Evolutionary conservation across 2,888 invertebrate genomes (phyloP).

Genomic region (Beris chalybata): DNA sequence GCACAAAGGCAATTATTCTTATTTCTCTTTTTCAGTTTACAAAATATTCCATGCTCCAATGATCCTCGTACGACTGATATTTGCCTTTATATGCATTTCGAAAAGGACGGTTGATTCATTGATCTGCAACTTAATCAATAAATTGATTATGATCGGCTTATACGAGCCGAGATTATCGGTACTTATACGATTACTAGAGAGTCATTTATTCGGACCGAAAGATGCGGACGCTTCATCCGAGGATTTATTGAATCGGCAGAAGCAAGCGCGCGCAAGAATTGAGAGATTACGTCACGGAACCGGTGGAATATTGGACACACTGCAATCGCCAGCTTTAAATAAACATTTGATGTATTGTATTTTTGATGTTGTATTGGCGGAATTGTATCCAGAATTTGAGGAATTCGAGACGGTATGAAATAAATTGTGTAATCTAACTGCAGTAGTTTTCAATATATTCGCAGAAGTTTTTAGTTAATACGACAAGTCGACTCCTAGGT

Average conservation of each 20-base stretch:
- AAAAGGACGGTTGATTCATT: constrained; percentile 57
- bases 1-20: neutral
- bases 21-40: constrained; percentile 56
- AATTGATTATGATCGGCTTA: constrained; percentile 54
- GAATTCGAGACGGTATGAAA: constrained; percentile 33
- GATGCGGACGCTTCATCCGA: constrained; percentile 46
- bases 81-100: constrained; percentile 58
- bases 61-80: constrained; percentile 56
- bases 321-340: constrained; percentile 63
- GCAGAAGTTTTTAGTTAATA: too few relatives aligned
- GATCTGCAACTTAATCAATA: constrained; percentile 54
- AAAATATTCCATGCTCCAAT: constrained; percentile 60
- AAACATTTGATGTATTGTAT: constrained; percentile 77
- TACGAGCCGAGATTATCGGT: constrained; percentile 62
- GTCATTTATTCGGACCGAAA: constrained; percentile 51
- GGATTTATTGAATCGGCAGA: constrained; percentile 51
- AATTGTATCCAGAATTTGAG: constrained; percentile 74
- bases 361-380: constrained; percentile 72
- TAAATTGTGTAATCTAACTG: too few relatives aligned
- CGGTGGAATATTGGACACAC: constrained; percentile 56
- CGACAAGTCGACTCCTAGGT: too few relatives aligned
- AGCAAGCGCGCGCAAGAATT: constrained; percentile 57
- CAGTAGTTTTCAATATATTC: too few relatives aligned
- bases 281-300: constrained; percentile 53
- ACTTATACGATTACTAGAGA: constrained; percentile 62